Evolutionary conservation across 2,888 invertebrate species (phyloP).

Genomic region (Cremastinae sp.): DNA sequence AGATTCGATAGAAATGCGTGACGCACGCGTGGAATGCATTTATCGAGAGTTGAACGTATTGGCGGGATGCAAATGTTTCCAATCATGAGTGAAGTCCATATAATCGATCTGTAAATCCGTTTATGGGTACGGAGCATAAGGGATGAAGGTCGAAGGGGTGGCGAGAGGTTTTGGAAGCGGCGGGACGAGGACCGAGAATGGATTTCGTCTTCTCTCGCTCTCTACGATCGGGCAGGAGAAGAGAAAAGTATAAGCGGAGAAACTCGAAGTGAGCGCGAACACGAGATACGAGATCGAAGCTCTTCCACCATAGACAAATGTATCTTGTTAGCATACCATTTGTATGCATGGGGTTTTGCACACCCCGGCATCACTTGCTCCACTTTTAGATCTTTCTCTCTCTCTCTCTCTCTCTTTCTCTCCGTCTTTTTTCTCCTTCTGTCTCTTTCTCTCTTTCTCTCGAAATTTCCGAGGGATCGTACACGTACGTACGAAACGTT

Average conservation of each 20-base stretch:
- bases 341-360: slow-evolving; percentile 80
- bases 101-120: slow-evolving; percentile 81
- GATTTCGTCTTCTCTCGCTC: slow-evolving; percentile 31
- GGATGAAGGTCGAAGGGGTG: slow-evolving; percentile 46
- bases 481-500: slow-evolving; percentile 68
- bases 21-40: slow-evolving; percentile 43
- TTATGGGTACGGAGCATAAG: slow-evolving; percentile 70
- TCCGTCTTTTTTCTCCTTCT: slow-evolving; percentile 34
- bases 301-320: slow-evolving; percentile 78
- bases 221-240: slow-evolving; percentile 35
- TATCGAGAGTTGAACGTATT: slow-evolving; percentile 47
- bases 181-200: slow-evolving; percentile 16
- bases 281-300: slow-evolving; percentile 46
- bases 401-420: slow-evolving; percentile 39
- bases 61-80: slow-evolving; percentile 79
- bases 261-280: slow-evolving; percentile 62
- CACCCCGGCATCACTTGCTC: slow-evolving; percentile 65
- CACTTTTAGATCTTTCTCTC: slow-evolving; percentile 32
- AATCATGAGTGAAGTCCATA: slow-evolving; percentile 78
- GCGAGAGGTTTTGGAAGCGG: slow-evolving; percentile 28
- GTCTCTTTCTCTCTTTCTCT: slow-evolving; percentile 43
- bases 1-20: too few species aligned
- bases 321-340: slow-evolving; percentile 80
- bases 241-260: slow-evolving; percentile 40
- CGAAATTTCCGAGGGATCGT: slow-evolving; percentile 51